phyloP scores from a whole-genome alignment of 2,113 vertebrate species.

The Psammodynastes pulverulentus region DNA sequence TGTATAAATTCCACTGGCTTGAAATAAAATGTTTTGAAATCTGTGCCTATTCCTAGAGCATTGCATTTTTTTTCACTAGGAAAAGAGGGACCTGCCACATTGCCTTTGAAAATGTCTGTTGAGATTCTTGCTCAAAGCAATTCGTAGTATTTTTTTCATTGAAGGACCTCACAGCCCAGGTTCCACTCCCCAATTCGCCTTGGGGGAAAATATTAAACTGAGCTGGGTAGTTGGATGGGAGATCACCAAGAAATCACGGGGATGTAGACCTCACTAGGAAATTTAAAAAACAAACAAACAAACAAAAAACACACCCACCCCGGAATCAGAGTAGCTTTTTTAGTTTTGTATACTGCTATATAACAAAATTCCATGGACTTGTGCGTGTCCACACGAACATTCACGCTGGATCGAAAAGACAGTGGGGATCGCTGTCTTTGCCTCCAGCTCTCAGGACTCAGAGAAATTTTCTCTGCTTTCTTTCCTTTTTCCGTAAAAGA shows the following conservation, averaged over 20 bases:
- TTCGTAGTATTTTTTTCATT: background rate
- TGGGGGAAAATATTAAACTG: background rate
- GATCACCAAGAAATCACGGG: background rate
- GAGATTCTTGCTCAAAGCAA: background rate
- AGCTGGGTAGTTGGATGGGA: background rate
- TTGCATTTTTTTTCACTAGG: background rate
- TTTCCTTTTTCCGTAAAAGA: background rate
- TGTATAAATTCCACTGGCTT: background rate
- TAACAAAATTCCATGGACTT: background rate
- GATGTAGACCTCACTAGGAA: background rate
- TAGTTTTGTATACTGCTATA: background rate
- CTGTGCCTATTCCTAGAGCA: background rate
- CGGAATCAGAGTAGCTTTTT: background rate
- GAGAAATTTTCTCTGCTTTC: background rate
- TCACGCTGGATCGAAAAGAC: background rate
- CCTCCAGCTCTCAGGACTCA: background rate
- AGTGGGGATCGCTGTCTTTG: background rate
- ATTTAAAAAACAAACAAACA: background rate
- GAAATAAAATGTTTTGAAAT: background rate
- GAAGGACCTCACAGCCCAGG: background rate
- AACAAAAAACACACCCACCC: background rate
- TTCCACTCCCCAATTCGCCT: background rate
- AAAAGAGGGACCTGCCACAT: background rate
- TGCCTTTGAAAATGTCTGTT: background rate
- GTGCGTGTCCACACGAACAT: background rate